Evolutionary conservation across 2,113 vertebrate species (phyloP), one percentile per base, ranked within the genome.

Genomic region (Murina feae): DNA sequence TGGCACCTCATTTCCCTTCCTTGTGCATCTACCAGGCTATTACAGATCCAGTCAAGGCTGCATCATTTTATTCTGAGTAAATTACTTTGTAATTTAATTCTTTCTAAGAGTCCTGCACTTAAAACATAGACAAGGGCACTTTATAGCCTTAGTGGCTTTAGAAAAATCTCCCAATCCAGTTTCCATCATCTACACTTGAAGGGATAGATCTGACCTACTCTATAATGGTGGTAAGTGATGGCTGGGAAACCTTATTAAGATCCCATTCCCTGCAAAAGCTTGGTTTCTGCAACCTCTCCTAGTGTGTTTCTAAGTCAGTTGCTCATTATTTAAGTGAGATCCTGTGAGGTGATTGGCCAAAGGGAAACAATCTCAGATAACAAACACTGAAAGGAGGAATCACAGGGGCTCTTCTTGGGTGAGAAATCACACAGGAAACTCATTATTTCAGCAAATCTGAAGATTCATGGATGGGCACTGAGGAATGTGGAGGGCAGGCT

Each of bases 401-500:
- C 0, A 20, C 5, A 1, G 30, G 17, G 39, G 49, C 5, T 90
- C 7, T n/a, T 28, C 13, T n/a, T 42, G 69, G 42, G 35, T 6
- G 16, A n/a, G 35, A 32, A 79, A 74, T 1, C 1, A 35, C 13
- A 0, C 9, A 55, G 47, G 35, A 13, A 16, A 25, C 3, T 78
- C n/a, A 55, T 58, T 44, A 9, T 18, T 21, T 44, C 49, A 65
- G 30, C 11, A 71, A 37, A 10, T 39, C 14, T 23, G n/a, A 49
- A 12, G 1, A 21, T 7, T 82, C 3, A 4, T 0, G 4, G 9
- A 16, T 5, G 16, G 88, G 9, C 9, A 4, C 32, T 28, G 20
- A 55, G 28, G 9, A 37, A 16, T 21, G 9, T 16, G 39, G 28
- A 72, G 1, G 20, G 2, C 10, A 35, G 85, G 6, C 9, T n/a